Percentiles rank a stretch among this genome's conserved stretches.
phyloP scores from a whole-genome alignment of 2,113 vertebrate species.

The Lepus americanus region DNA sequence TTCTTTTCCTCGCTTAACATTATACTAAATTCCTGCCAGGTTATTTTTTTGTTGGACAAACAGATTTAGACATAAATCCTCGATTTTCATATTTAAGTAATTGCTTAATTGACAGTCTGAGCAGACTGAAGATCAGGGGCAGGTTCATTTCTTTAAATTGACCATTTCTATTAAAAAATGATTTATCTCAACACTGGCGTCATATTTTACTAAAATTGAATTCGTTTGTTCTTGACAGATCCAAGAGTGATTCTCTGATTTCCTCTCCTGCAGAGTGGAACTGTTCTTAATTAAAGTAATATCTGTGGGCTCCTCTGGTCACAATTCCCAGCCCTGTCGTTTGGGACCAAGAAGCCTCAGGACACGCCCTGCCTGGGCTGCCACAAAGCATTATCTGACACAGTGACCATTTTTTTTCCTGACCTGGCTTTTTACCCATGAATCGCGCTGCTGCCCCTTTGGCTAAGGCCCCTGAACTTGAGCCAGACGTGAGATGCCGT shows the following conservation, averaged over 20 bases:
- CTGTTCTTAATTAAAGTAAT: constrained; percentile 83
- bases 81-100: constrained; percentile 22
- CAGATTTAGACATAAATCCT: constrained; percentile 21
- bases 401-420: constrained; percentile 74
- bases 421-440: constrained; percentile 53
- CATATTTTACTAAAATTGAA: constrained; percentile 66
- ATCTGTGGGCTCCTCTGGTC: constrained; percentile 76
- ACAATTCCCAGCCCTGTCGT: constrained; percentile 78
- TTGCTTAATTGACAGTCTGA: constrained; percentile 37
- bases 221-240: constrained; percentile 57
- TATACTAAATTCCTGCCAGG: not conserved
- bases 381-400: constrained; percentile 78
- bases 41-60: not conserved
- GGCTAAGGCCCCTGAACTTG: constrained; percentile 59
- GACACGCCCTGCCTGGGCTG: constrained; percentile 76
- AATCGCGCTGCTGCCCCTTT: constrained; percentile 57
- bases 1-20: constrained; percentile 41
- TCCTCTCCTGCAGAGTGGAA: constrained; percentile 69
- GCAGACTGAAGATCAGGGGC: not conserved
- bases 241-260: constrained; percentile 70
- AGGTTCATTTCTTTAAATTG: constrained; percentile 27
- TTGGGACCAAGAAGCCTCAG: constrained; percentile 72
- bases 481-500: not conserved
- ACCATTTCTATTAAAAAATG: constrained; percentile 63
- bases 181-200: constrained; percentile 62